Evolutionary conservation across 2,797 vertebrate species (phyloP).

Genomic region (Percopsis omiscomaycus): DNA sequence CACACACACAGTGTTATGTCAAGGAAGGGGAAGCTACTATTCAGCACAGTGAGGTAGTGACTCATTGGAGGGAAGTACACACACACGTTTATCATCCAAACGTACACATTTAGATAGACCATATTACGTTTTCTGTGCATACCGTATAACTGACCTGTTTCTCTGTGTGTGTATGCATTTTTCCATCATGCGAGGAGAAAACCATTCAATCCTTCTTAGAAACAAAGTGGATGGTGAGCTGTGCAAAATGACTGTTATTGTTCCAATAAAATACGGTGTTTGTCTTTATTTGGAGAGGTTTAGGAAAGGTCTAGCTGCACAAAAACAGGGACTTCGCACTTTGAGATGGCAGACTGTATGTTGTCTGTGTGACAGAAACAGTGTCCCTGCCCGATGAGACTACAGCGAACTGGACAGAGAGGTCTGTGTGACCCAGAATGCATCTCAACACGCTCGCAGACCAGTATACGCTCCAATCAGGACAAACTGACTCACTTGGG

Average conservation of each 20-base stretch:
- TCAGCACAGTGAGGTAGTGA: constrained; percentile 15
- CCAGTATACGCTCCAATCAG: neutral
- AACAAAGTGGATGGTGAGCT: no score
- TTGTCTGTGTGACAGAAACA: neutral
- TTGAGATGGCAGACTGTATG: neutral
- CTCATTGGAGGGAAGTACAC: constrained; percentile 1
- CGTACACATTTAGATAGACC: constrained; percentile 1
- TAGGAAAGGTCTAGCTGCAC: no score
- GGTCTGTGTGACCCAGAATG: neutral
- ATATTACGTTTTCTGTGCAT: neutral
- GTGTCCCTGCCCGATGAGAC: neutral
- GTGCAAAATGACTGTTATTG: no score
- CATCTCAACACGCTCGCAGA: neutral
- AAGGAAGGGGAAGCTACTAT: constrained; percentile 3
- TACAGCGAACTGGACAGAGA: neutral
- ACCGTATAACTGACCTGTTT: constrained; percentile 1
- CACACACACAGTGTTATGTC: constrained; percentile 15
- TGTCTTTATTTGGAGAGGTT: no score
- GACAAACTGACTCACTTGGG: no score
- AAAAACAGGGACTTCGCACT: no score
- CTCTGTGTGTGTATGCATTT: constrained; percentile 1
- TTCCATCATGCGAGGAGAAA: neutral
- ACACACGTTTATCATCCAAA: neutral
- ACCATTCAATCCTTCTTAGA: no score
- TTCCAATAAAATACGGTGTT: no score